Percentiles rank a stretch among this genome's conserved stretches.
Conservation (phyloP, 2,113 vertebrate species). For the Festucalex cinctus region DNA sequence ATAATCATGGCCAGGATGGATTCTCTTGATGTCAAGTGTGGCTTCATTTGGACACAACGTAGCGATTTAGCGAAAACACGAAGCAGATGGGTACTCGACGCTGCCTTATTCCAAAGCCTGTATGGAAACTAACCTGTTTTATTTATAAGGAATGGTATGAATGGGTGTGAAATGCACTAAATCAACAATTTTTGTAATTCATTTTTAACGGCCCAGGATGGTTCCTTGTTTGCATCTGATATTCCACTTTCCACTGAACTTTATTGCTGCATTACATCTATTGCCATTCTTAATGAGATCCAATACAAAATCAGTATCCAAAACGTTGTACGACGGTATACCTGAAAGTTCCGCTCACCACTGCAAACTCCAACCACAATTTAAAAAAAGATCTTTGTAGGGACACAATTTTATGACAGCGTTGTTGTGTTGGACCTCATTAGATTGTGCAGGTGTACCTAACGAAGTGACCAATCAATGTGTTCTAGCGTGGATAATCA, state of each 20-base stretch:
- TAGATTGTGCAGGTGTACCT: not conserved
- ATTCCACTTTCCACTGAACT: not conserved
- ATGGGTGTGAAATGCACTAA: constrained; percentile 13
- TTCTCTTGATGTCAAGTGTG: constrained; percentile 39
- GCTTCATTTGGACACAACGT: constrained; percentile 37
- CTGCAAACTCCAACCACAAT: not conserved
- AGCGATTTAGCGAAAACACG: constrained; percentile 34
- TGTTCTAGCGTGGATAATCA: not conserved
- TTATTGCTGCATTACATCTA: not conserved
- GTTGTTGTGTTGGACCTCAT: not conserved
- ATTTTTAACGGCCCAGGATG: not conserved
- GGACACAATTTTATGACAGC: not conserved
- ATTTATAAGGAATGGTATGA: constrained; percentile 38
- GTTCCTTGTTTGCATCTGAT: not conserved
- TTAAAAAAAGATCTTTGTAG: not conserved
- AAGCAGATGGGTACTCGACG: constrained; percentile 11
- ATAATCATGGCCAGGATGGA: constrained; percentile 52
- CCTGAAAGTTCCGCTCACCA: not conserved
- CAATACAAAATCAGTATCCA: not conserved
- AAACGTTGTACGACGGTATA: not conserved
- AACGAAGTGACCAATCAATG: not conserved
- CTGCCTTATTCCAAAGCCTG: constrained; percentile 22
- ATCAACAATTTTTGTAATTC: not conserved
- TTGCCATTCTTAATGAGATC: not conserved
- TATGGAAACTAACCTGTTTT: constrained; percentile 23